Evolutionary conservation across 2,113 vertebrate species (phyloP).

Genomic region (Crypturellus undulatus): DNA sequence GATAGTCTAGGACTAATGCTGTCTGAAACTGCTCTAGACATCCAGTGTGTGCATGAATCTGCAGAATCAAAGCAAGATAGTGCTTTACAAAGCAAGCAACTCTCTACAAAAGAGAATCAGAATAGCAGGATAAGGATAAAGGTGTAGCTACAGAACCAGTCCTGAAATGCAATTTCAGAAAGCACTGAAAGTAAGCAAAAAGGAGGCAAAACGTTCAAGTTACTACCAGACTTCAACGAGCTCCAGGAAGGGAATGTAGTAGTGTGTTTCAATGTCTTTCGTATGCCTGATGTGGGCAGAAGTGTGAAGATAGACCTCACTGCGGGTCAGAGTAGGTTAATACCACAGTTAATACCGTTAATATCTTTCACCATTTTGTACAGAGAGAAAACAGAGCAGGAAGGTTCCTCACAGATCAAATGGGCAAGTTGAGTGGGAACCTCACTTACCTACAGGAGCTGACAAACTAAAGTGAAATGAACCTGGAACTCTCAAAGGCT

Average conservation of each 20-base stretch:
- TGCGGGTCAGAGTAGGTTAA: background rate
- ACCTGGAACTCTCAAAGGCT: background rate
- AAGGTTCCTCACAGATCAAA: background rate
- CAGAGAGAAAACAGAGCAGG: background rate
- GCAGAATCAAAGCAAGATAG: background rate
- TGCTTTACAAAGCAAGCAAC: background rate
- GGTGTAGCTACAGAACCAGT: background rate
- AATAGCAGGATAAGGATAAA: background rate
- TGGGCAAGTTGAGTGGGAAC: background rate
- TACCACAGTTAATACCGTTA: background rate
- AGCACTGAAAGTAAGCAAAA: background rate
- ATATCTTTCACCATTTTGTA: background rate
- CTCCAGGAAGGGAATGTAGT: background rate
- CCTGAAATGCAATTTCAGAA: background rate
- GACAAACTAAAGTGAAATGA: background rate
- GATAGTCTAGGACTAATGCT: background rate
- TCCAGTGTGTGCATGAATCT: rapidly evolving
- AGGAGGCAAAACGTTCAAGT: rapidly evolving
- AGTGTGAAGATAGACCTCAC: background rate
- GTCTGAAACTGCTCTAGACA: background rate
- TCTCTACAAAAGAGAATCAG: background rate
- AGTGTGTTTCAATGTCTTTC: rapidly evolving
- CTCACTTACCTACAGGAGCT: background rate
- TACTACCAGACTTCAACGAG: background rate
- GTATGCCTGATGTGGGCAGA: background rate